phyloP scores from a whole-genome alignment of 1,140 invertebrate species.

The Dinothrombium tinctorium region DNA sequence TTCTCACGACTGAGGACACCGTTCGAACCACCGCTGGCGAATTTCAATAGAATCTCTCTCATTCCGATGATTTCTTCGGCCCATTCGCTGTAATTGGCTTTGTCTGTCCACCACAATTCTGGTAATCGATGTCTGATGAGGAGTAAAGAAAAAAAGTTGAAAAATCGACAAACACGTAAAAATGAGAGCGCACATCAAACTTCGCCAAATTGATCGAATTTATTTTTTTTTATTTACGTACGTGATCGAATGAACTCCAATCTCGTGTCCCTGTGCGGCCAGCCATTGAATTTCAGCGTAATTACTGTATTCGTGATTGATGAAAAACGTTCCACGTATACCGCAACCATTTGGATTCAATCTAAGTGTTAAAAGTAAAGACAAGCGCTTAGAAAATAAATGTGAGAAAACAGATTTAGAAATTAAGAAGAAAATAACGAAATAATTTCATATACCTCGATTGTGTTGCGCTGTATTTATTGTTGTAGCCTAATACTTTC shows the following conservation, averaged over 20 bases:
- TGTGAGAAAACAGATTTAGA: background rate
- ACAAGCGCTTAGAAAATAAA: background rate
- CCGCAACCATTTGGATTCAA: constrained; percentile 28
- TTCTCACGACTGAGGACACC: constrained; percentile 8
- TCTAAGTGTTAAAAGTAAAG: constrained; percentile 11
- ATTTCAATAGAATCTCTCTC: constrained; percentile 10
- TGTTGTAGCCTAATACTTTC: constrained; percentile 9
- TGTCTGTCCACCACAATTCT: constrained; percentile 13
- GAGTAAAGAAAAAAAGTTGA: background rate
- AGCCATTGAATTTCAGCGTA: constrained; percentile 27
- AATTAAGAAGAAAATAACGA: background rate
- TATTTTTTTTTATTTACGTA: too few relatives aligned
- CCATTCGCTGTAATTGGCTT: constrained; percentile 11
- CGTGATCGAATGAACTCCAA: constrained; percentile 28
- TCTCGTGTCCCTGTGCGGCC: constrained; percentile 27
- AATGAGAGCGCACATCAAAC: background rate
- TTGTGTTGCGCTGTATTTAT: constrained; percentile 7
- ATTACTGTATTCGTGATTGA: constrained; percentile 29
- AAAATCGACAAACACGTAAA: background rate
- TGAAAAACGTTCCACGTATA: constrained; percentile 29
- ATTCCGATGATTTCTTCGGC: constrained; percentile 13
- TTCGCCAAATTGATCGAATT: too few relatives aligned
- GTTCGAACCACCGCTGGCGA: constrained; percentile 4
- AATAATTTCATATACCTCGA: constrained; percentile 3
- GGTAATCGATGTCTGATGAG: constrained; percentile 9